Base-by-base conservation (phyloP, 2,888 invertebrate genomes). In the Lasioglossum oenotherae region DNA sequence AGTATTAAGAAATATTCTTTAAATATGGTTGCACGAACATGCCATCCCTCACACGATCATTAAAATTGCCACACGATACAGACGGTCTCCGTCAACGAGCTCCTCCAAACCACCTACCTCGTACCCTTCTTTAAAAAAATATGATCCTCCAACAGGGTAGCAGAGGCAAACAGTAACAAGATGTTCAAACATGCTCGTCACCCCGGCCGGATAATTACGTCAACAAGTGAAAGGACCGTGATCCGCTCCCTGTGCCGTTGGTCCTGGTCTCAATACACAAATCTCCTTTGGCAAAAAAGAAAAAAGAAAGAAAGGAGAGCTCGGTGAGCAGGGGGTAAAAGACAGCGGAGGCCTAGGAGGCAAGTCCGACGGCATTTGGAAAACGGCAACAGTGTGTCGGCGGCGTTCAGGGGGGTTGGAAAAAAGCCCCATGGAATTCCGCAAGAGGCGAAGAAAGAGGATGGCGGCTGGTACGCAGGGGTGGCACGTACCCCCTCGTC, bases 401-500 rank as follows among this genome's bases (percentile, higher is more conserved):
- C 23, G 19, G 35, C 71, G 84, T 46, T 73, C 64, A 14, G 35
- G 46, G 46, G 49, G 23, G 19, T 23, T 53, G 57, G 81, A 78
- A 87, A 89, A 90, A 85, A 85, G 77, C 75, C 74, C 75, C 74
- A 86, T 82, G 87, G 87, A 88, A 90, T 90, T 90, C 87, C 81
- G 71, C 81, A 78, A 81, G 89, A 88, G 85, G 80, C 46, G 78
- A 82, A 85, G 80, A 80, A 84, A 84, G 82, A 86, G 87, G 90
- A 88, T 85, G 85, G 69, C 69, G 69, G 90, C 79, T 88, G 82
- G 90, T 80, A 78, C 74, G 82, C 81, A 81, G 81, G 87, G 90
- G 78, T 89, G 88, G 86, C 85, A 90, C 88, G 87, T 87, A 90
- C 91, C 91, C 93, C 94, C 93, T 93, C 94, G 94, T 94, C 95